Conservation (phyloP, 2,797 vertebrate species). For the Hyperoplus immaculatus region DNA sequence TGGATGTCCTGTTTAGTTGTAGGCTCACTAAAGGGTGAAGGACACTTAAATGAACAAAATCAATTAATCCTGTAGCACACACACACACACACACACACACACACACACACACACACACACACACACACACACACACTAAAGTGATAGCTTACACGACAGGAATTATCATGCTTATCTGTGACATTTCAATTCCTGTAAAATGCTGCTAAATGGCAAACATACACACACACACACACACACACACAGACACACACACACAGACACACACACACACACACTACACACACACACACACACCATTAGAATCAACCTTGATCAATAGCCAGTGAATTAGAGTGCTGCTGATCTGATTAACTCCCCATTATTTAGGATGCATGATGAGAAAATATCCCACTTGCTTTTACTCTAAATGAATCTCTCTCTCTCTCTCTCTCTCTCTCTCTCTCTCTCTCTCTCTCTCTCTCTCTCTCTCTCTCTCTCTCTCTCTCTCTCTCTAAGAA, state of each 20-base stretch:
- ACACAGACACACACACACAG: conserved; percentile 7
- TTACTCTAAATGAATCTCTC: conserved; percentile 90
- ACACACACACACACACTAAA: conserved; percentile 4
- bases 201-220: conserved; percentile 25
- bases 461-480: too few species aligned
- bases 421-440: conserved; percentile 30
- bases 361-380: conserved; percentile 95
- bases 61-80: too few species aligned
- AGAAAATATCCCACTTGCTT: conserved; percentile 91
- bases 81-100: too few species aligned
- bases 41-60: too few species aligned
- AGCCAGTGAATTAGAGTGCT: conserved; percentile 96
- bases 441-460: too few species aligned
- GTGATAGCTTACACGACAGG: conserved; percentile 22
- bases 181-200: conserved; percentile 40
- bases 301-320: conserved; percentile 94
- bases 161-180: conserved; percentile 43
- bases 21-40: too few species aligned
- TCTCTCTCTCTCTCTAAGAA: too few species aligned
- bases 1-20: too few species aligned
- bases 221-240: neutral
- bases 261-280: conserved; percentile 43
- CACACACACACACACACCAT: conserved; percentile 84
- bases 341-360: conserved; percentile 98
- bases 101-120: neutral